These are phyloP conservation scores for Beroe ovata DNA, from an alignment of 37 sponge, comb jelly and placozoan species.

Conservation along the genomic window DNA sequence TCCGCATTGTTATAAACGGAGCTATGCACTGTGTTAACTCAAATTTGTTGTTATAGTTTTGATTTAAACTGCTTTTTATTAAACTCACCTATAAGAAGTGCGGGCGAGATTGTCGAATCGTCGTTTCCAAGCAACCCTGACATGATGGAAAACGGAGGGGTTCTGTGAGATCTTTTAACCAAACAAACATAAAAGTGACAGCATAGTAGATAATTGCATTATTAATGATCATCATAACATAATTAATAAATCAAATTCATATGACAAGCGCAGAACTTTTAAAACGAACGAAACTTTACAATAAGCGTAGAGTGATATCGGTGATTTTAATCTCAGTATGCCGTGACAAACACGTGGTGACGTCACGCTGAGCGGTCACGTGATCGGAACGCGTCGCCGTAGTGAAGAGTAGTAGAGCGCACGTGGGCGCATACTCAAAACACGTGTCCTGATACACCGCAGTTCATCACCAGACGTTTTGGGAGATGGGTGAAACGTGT, in stretches of 20 bases:
- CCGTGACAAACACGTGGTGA: not conserved
- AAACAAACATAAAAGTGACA: not conserved
- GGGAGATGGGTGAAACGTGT: too few species aligned
- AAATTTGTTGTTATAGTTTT: not conserved
- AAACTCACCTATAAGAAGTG: not conserved
- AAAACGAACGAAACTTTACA: conserved; percentile 52
- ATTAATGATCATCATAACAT: not conserved
- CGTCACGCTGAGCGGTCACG: conserved; percentile 16
- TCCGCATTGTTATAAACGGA: too few species aligned
- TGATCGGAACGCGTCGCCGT: not conserved
- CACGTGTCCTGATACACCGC: too few species aligned
- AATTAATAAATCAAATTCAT: not conserved
- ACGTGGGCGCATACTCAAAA: too few species aligned
- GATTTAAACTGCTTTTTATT: not conserved
- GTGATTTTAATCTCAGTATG: conserved; percentile 35
- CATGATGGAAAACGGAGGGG: not conserved
- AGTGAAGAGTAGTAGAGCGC: too few species aligned
- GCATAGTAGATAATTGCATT: not conserved
- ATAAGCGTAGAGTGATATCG: conserved; percentile 41
- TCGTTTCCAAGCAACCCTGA: not conserved
- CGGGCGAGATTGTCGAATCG: not conserved
- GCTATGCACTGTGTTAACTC: not conserved
- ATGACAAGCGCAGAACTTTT: conserved; percentile 6
- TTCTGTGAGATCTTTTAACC: not conserved
- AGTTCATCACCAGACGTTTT: too few species aligned